phyloP scores from a whole-genome alignment of 2,113 vertebrate genomes.

The Perccottus glenii region DNA sequence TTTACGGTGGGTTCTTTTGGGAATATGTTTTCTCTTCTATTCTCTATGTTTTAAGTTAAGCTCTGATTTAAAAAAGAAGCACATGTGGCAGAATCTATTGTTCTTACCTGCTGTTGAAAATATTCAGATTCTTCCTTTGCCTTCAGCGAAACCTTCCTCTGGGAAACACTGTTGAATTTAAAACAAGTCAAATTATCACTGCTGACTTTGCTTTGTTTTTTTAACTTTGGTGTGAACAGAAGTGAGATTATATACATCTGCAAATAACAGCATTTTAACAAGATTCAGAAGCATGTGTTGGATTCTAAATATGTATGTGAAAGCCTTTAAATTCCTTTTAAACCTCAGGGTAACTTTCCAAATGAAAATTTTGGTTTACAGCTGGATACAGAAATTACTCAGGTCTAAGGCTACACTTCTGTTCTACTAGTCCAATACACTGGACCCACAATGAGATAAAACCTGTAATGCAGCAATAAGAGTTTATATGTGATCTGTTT shows the following conservation, averaged over 20 bases:
- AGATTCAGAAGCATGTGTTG: not conserved
- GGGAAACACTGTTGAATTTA: slow-evolving; percentile 7
- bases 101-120: not conserved
- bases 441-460: no score
- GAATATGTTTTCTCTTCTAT: not conserved
- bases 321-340: no score
- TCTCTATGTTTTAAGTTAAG: not conserved
- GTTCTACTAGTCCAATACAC: no score
- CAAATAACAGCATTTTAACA: not conserved
- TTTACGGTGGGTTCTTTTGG: not conserved
- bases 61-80: not conserved
- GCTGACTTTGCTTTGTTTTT: not conserved
- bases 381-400: no score
- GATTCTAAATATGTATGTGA: not conserved
- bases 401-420: no score
- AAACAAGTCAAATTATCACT: not conserved
- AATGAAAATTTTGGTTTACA: no score
- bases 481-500: no score
- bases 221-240: not conserved
- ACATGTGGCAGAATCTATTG: not conserved
- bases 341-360: no score
- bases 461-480: no score
- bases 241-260: not conserved
- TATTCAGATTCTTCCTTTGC: not conserved
- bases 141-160: not conserved